A percentile compares a stretch with the other conserved stretches of the same genome.
Evolutionary conservation across 2,797 vertebrate species (phyloP).

Genomic region (Gephyroberyx darwinii): DNA sequence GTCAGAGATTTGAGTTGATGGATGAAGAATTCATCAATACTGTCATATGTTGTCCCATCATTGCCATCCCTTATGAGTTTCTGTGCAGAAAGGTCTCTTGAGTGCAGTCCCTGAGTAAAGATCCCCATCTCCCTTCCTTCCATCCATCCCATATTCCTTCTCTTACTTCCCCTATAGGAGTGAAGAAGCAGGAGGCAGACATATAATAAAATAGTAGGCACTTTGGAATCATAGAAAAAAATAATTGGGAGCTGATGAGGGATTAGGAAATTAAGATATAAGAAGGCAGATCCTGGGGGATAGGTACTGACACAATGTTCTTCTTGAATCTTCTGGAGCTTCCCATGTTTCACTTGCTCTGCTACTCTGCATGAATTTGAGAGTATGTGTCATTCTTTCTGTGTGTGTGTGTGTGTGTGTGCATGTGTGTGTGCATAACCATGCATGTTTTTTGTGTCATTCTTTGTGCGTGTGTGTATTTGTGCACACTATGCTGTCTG

Average conservation of each 20-base stretch:
- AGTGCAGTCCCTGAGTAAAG: slow-evolving; percentile 39
- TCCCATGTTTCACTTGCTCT: not conserved
- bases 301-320: not conserved
- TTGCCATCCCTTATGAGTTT: slow-evolving; percentile 38
- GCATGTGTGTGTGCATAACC: not conserved
- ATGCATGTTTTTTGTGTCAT: no score
- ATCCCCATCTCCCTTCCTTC: slow-evolving; percentile 17
- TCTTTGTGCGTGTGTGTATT: not conserved
- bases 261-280: slow-evolving; percentile 1
- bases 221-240: not conserved
- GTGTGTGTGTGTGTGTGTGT: slow-evolving; percentile 1
- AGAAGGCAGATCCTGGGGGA: not conserved
- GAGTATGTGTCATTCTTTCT: slow-evolving; percentile 1
- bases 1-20: no score
- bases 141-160: slow-evolving; percentile 23
- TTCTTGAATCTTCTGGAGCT: not conserved
- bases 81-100: slow-evolving; percentile 28
- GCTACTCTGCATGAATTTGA: slow-evolving; percentile 2
- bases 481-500: slow-evolving; percentile 6
- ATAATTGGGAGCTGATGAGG: slow-evolving; percentile 2
- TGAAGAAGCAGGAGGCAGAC: slow-evolving; percentile 5
- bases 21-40: no score
- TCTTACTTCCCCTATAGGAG: not conserved
- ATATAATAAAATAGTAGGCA: slow-evolving; percentile 17
- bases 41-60: slow-evolving; percentile 12